These are phyloP conservation scores for Lepidurus arcticus DNA, from an alignment of 1,140 invertebrate genomes.

Conservation along the genomic window DNA sequence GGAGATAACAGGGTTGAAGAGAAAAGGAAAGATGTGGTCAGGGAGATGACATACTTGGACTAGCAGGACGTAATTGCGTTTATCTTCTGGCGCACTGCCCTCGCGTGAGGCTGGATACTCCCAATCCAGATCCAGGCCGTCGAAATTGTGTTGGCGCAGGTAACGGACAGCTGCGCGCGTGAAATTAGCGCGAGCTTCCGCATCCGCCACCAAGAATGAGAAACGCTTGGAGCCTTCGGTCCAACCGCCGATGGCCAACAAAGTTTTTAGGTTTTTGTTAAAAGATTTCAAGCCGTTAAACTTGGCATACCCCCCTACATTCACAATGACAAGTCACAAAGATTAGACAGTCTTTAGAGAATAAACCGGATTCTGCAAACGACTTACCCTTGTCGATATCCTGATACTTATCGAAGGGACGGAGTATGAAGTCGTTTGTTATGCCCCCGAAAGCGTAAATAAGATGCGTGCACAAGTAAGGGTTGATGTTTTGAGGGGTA, in stretches of 20 bases:
- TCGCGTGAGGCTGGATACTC: slow-evolving; percentile 89
- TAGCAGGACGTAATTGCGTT: slow-evolving; percentile 80
- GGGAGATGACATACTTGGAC: slow-evolving; percentile 58
- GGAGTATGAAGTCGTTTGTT: slow-evolving; percentile 80
- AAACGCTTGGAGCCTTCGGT: slow-evolving; percentile 87
- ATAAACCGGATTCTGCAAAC: not conserved
- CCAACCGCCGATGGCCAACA: slow-evolving; percentile 94
- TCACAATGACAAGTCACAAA: slow-evolving; percentile 2
- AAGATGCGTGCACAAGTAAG: slow-evolving; percentile 89
- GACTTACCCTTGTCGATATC: slow-evolving; percentile 83
- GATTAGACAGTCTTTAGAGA: not conserved
- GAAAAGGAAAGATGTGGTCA: slow-evolving; percentile 8
- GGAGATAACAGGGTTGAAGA: not conserved
- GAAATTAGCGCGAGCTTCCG: slow-evolving; percentile 67
- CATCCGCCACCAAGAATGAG: slow-evolving; percentile 74
- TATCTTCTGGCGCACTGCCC: slow-evolving; percentile 82
- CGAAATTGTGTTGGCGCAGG: slow-evolving; percentile 84
- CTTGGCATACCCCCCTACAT: slow-evolving; percentile 83
- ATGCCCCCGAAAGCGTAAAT: slow-evolving; percentile 91
- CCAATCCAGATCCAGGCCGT: slow-evolving; percentile 94
- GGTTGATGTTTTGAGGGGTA: slow-evolving; percentile 90
- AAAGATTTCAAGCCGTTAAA: slow-evolving; percentile 88
- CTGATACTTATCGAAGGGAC: slow-evolving; percentile 90
- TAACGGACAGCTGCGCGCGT: slow-evolving; percentile 82
- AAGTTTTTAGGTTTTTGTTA: slow-evolving; percentile 84